A percentile compares a stretch with the other conserved stretches of the same genome.
These are phyloP conservation scores for Odontamblyopus rebecca DNA, from an alignment of 2,797 vertebrate genomes.

Conservation along the genomic window DNA sequence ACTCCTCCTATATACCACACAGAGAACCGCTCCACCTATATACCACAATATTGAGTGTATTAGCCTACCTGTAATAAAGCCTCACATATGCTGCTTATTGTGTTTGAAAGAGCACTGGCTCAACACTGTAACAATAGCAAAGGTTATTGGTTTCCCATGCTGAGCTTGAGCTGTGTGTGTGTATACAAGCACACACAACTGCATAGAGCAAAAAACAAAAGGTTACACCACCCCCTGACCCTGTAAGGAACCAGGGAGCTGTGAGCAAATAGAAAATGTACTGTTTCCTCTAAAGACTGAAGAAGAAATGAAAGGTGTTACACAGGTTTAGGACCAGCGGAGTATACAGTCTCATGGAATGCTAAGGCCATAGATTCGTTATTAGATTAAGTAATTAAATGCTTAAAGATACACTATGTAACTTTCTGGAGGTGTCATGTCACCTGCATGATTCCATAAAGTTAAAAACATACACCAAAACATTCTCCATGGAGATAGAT, in stretches of 20 bases:
- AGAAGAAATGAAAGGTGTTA: neutral
- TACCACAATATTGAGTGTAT: neutral
- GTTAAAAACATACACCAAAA: too few relatives aligned
- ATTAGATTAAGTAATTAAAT: too few relatives aligned
- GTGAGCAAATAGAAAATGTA: conserved; percentile 1
- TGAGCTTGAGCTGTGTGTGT: conserved; percentile 9
- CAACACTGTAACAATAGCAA: neutral
- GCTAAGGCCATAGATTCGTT: too few relatives aligned
- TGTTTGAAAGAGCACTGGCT: conserved; percentile 1
- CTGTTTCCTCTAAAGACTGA: conserved; percentile 1
- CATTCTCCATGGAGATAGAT: too few relatives aligned
- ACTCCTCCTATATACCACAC: neutral
- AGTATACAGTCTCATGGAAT: too few relatives aligned
- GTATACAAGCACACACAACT: neutral
- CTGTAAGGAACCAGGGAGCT: conserved; percentile 9
- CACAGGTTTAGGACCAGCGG: neutral
- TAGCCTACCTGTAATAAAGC: neutral
- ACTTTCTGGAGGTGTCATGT: too few relatives aligned
- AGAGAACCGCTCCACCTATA: neutral
- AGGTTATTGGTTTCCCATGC: conserved; percentile 15
- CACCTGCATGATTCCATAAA: too few relatives aligned
- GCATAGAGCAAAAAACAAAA: conserved; percentile 27
- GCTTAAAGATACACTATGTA: too few relatives aligned
- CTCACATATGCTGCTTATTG: neutral
- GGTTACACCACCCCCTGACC: conserved; percentile 17